Conservation (phyloP, 2,888 invertebrate genomes). For the Anorthoa munda region DNA sequence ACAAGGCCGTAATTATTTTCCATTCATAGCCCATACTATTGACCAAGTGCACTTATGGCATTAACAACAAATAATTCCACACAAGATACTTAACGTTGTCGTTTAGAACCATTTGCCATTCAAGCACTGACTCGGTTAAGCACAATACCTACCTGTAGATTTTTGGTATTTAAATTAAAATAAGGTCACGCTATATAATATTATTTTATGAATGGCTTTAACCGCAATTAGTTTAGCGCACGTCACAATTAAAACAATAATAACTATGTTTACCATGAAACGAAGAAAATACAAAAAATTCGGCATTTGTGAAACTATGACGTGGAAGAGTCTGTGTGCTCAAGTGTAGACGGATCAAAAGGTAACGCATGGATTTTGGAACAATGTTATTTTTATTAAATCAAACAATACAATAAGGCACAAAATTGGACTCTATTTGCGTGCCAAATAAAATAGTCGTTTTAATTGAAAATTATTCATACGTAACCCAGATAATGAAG, state of each 20-base stretch:
- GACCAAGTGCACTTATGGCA: slow-evolving; percentile 2
- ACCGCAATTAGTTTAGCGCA: not conserved
- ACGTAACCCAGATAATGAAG: slow-evolving; percentile 5
- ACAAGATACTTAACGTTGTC: not conserved
- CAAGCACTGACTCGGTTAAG: not conserved
- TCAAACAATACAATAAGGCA: not conserved
- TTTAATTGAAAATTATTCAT: not conserved
- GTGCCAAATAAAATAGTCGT: not conserved
- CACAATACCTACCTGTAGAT: too few species aligned
- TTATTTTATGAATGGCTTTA: not conserved
- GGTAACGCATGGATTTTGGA: slow-evolving; percentile 26
- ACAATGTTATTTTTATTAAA: slow-evolving; percentile 7
- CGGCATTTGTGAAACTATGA: slow-evolving; percentile 32
- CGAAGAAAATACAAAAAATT: not conserved
- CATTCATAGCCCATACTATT: slow-evolving; percentile 16
- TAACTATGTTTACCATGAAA: not conserved
- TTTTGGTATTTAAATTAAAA: slow-evolving; percentile 8
- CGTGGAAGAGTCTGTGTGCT: slow-evolving; percentile 54
- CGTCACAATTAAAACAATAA: slow-evolving; percentile 24
- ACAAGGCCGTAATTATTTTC: slow-evolving; percentile 29
- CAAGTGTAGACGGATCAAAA: slow-evolving; percentile 56
- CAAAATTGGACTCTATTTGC: not conserved
- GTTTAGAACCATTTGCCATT: not conserved
- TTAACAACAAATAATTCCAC: slow-evolving; percentile 1
- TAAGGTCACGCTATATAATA: not conserved